Evolutionary conservation across 2,797 vertebrate species (phyloP).

Genomic region (Dromococcyx pavoninus): DNA sequence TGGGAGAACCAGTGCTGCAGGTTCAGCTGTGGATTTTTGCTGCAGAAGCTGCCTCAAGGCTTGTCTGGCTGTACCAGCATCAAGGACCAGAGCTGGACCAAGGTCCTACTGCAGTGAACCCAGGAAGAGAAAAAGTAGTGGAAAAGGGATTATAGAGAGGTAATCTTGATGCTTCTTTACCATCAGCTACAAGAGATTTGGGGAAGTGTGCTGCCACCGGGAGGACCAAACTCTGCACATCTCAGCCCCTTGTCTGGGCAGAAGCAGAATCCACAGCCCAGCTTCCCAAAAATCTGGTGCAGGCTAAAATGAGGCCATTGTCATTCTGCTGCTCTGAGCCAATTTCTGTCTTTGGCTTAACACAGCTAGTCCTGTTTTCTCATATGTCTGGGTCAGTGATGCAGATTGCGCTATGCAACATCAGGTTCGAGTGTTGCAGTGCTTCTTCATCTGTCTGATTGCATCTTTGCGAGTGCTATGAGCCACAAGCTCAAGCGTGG

Average conservation of each 20-base stretch:
- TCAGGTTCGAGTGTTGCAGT: neutral
- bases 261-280: neutral
- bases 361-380: neutral
- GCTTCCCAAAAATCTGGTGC: neutral
- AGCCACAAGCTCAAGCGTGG: neutral
- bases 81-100: neutral
- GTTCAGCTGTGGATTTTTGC: neutral
- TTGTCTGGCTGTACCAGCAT: neutral
- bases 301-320: neutral
- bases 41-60: neutral
- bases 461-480: neutral
- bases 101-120: neutral
- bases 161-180: neutral
- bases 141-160: neutral
- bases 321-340: neutral
- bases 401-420: neutral
- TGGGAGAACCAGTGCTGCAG: neutral
- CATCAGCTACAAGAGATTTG: neutral
- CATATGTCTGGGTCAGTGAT: rapidly evolving
- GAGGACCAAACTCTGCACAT: neutral
- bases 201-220: neutral
- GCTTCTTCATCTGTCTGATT: neutral
- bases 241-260: neutral
- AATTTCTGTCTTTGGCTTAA: neutral
- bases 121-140: neutral